These are phyloP conservation scores for Operophtera brumata DNA, from an alignment of 2,888 invertebrate genomes.

Conservation along the genomic window DNA sequence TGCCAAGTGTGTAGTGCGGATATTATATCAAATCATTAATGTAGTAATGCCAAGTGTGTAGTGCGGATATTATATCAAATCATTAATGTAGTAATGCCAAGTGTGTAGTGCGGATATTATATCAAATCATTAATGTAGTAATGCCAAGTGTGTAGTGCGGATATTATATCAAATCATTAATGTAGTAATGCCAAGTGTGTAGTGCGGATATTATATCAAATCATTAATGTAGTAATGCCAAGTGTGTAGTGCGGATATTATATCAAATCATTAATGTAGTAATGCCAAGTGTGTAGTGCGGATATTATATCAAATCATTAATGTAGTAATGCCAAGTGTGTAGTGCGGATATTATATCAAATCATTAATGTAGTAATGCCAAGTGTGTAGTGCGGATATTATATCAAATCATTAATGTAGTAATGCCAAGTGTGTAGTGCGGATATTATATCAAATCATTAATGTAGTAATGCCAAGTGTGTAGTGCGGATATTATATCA, in stretches of 20 bases:
- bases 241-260: constrained; percentile 7
- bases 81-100: too few relatives aligned
- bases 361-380: too few relatives aligned
- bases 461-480: too few relatives aligned
- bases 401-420: neutral
- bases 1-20: constrained; percentile 1
- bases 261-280: too few relatives aligned
- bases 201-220: constrained; percentile 5
- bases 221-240: too few relatives aligned
- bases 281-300: constrained; percentile 1
- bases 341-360: constrained; percentile 6
- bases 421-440: too few relatives aligned
- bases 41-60: neutral
- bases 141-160: constrained; percentile 1
- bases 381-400: constrained; percentile 5
- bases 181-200: neutral
- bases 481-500: too few relatives aligned
- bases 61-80: constrained; percentile 7
- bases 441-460: too few relatives aligned
- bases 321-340: neutral
- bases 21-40: too few relatives aligned
- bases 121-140: too few relatives aligned
- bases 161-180: too few relatives aligned
- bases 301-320: too few relatives aligned
- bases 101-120: constrained; percentile 7